A percentile compares a stretch with the other conserved stretches of the same genome.
These are phyloP conservation scores for Stichopus horrens DNA, from an alignment of 53 echinoderm and acorn worm genomes.

Conservation along the genomic window DNA sequence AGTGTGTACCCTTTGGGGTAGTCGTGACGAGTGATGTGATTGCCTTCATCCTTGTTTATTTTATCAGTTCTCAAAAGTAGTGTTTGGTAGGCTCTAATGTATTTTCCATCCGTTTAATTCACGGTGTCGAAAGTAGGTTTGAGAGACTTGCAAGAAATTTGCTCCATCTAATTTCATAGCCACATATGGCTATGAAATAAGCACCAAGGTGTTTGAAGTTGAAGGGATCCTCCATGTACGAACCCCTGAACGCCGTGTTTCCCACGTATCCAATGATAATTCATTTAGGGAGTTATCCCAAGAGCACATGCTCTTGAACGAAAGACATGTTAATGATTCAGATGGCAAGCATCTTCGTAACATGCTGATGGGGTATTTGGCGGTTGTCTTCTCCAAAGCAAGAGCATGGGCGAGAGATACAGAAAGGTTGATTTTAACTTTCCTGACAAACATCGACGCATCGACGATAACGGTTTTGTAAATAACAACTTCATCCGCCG, in stretches of 20 bases:
- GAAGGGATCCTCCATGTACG: conserved; percentile 60
- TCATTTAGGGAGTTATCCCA: conserved; percentile 63
- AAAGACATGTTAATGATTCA: conserved; percentile 55
- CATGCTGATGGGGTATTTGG: conserved; percentile 66
- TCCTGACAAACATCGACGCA: conserved; percentile 70
- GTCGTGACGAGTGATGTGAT: conserved; percentile 60
- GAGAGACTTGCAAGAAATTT: conserved; percentile 63
- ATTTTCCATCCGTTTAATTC: not conserved
- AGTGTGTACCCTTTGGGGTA: conserved; percentile 64
- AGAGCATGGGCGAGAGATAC: conserved; percentile 63
- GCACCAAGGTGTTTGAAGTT: conserved; percentile 66
- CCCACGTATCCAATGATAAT: conserved; percentile 58
- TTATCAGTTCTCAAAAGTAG: conserved; percentile 61
- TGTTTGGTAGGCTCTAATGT: conserved; percentile 35
- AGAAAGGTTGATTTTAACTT: conserved; percentile 67
- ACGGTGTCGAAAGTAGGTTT: conserved; percentile 42
- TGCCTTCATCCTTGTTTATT: conserved; percentile 52
- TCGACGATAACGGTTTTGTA: conserved; percentile 66
- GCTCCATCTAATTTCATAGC: conserved; percentile 73
- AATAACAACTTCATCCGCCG: conserved; percentile 20
- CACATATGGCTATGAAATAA: conserved; percentile 49
- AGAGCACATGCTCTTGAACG: conserved; percentile 56
- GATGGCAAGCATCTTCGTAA: conserved; percentile 54
- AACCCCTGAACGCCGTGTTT: conserved; percentile 62
- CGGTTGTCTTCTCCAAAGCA: conserved; percentile 71